phyloP scores from a whole-genome alignment of 92 coral and sea anemone genomes.

The Palythoa caribaeorum region DNA sequence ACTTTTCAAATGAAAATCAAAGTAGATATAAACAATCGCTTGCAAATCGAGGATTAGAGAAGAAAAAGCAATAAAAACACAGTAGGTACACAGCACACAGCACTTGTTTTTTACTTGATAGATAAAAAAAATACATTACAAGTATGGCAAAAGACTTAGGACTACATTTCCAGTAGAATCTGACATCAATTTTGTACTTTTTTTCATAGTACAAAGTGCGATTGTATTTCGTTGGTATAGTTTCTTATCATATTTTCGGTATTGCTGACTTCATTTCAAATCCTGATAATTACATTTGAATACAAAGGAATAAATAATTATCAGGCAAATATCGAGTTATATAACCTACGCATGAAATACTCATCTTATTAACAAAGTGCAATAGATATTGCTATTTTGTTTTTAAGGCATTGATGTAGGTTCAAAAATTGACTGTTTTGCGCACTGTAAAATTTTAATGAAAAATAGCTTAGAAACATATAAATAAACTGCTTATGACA shows the following conservation, averaged over 20 bases:
- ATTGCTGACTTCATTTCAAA: not conserved
- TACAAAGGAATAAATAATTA: not conserved
- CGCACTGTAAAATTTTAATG: conserved; percentile 11
- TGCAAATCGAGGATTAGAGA: not conserved
- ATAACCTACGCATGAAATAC: not conserved
- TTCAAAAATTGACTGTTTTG: not conserved
- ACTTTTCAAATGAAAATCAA: not conserved
- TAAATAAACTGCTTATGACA: not conserved
- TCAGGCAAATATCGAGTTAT: not conserved
- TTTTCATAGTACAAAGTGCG: not conserved
- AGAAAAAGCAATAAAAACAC: not conserved
- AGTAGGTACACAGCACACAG: not conserved
- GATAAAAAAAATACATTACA: not conserved
- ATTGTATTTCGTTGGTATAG: not conserved
- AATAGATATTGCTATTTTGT: not conserved
- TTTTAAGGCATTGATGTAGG: not conserved
- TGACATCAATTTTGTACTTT: not conserved
- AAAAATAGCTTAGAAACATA: not conserved
- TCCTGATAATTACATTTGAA: not conserved
- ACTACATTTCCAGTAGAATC: not conserved
- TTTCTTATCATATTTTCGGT: not conserved
- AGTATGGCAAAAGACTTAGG: not conserved
- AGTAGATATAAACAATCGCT: conserved; percentile 5
- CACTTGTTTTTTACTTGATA: not conserved
- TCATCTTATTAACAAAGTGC: not conserved